phyloP scores from a whole-genome alignment of 2,888 invertebrate species.

The Andrena trimmerana region DNA sequence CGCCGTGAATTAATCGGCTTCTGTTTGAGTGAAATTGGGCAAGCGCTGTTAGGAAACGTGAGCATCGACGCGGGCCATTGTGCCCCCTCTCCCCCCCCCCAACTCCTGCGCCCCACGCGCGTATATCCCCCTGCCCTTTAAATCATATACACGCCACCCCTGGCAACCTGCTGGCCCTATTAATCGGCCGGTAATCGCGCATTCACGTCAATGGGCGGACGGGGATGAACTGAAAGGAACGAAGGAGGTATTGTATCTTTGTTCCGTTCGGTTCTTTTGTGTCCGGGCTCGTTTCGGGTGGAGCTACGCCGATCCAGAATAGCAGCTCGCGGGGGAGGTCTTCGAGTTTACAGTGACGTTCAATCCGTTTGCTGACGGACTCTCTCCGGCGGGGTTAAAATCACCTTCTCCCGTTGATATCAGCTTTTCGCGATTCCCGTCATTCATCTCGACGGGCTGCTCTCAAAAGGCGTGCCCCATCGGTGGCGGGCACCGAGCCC shows the following conservation, averaged over 20 bases:
- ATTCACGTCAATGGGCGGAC: constrained; percentile 50
- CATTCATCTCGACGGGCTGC: not conserved
- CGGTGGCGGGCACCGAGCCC: too few species aligned
- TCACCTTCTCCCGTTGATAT: not conserved
- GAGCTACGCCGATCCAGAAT: constrained; percentile 14
- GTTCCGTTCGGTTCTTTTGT: constrained; percentile 50
- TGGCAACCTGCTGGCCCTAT: constrained; percentile 62
- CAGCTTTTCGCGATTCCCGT: not conserved
- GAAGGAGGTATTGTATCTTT: constrained; percentile 59
- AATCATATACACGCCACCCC: constrained; percentile 64
- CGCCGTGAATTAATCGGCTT: constrained; percentile 85
- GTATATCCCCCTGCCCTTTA: constrained; percentile 58
- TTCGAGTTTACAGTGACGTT: constrained; percentile 16
- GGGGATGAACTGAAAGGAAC: constrained; percentile 43
- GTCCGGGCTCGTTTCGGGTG: constrained; percentile 1
- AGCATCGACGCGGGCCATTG: constrained; percentile 76
- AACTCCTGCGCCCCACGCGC: not conserved
- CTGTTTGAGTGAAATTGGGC: constrained; percentile 84
- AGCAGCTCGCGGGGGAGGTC: constrained; percentile 21
- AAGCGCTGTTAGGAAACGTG: constrained; percentile 83
- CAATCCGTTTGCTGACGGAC: constrained; percentile 19
- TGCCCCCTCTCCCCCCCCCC: constrained; percentile 10
- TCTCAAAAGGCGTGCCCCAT: too few species aligned
- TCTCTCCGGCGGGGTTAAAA: not conserved
- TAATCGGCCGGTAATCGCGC: constrained; percentile 68